phyloP scores from a whole-genome alignment of 2,113 vertebrate species.

The Sterrhoptilus dennistouni region DNA sequence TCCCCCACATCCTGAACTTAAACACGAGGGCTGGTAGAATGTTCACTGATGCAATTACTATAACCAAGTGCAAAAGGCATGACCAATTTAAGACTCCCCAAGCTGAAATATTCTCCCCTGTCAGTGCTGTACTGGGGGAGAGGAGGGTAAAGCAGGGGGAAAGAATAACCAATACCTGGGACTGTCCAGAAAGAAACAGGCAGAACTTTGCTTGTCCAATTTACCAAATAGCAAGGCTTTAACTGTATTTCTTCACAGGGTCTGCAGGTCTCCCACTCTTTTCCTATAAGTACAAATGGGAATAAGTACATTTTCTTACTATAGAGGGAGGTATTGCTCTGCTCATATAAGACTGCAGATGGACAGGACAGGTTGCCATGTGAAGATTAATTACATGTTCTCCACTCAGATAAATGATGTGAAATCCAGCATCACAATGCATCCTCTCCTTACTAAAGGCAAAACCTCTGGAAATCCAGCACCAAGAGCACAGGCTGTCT shows the following conservation, averaged over 20 bases:
- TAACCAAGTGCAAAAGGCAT: background rate
- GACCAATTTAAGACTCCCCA: background rate
- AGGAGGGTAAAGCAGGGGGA: background rate
- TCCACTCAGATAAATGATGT: background rate
- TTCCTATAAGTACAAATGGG: background rate
- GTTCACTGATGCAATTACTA: background rate
- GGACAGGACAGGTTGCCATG: fast-evolving
- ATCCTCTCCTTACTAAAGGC: background rate
- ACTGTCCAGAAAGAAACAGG: background rate
- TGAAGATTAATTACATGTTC: background rate
- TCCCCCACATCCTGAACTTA: background rate
- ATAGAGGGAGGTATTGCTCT: background rate
- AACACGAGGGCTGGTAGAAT: background rate
- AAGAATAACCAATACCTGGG: background rate
- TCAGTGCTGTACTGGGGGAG: background rate
- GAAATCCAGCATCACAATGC: background rate
- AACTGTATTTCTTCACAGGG: background rate
- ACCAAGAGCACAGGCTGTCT: background rate
- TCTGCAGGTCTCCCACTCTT: background rate
- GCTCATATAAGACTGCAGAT: background rate
- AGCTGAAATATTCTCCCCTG: background rate
- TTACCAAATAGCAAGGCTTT: background rate
- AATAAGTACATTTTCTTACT: background rate
- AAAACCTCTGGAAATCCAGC: background rate
- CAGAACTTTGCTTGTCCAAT: background rate